These are phyloP conservation scores for Adela reaumurella DNA, from an alignment of 2,888 invertebrate species.

Conservation along the genomic window DNA sequence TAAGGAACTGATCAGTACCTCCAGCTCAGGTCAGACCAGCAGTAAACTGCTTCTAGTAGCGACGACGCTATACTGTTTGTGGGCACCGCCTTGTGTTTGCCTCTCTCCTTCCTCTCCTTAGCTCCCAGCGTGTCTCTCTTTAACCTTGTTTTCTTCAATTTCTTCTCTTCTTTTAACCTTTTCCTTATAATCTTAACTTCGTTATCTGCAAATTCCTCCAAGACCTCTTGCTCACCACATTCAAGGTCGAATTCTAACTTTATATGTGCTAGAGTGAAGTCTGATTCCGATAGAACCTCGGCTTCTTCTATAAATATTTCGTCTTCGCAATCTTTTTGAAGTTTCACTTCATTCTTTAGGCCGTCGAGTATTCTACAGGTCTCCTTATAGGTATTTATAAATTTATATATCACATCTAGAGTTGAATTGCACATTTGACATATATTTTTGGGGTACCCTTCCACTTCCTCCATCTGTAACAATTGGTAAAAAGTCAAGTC, in stretches of 20 bases:
- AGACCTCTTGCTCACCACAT: conserved; percentile 12
- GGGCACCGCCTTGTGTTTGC: conserved; percentile 15
- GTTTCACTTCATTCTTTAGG: too few species aligned
- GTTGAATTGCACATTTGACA: conserved; percentile 28
- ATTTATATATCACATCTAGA: conserved; percentile 24
- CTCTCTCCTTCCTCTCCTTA: conserved; percentile 11
- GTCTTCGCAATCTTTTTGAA: too few species aligned
- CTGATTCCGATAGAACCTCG: conserved; percentile 13
- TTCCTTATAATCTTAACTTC: conserved; percentile 5
- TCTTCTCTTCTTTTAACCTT: conserved; percentile 9
- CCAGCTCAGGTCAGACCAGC: conserved; percentile 41
- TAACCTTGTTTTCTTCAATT: conserved; percentile 1
- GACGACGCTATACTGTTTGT: conserved; percentile 31
- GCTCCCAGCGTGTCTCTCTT: not conserved
- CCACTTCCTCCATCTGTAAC: conserved; percentile 35
- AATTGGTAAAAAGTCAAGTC: too few species aligned
- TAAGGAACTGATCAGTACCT: conserved; percentile 36
- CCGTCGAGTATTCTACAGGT: conserved; percentile 26
- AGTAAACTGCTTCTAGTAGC: conserved; percentile 37
- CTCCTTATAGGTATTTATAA: conserved; percentile 31
- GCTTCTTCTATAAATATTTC: conserved; percentile 12
- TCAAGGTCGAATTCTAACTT: conserved; percentile 19
- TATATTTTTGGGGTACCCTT: conserved; percentile 34
- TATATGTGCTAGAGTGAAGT: conserved; percentile 18
- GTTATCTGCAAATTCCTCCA: conserved; percentile 8